Conservation (phyloP, 1,140 invertebrate genomes). For the Plectrocnemia conspersa region DNA sequence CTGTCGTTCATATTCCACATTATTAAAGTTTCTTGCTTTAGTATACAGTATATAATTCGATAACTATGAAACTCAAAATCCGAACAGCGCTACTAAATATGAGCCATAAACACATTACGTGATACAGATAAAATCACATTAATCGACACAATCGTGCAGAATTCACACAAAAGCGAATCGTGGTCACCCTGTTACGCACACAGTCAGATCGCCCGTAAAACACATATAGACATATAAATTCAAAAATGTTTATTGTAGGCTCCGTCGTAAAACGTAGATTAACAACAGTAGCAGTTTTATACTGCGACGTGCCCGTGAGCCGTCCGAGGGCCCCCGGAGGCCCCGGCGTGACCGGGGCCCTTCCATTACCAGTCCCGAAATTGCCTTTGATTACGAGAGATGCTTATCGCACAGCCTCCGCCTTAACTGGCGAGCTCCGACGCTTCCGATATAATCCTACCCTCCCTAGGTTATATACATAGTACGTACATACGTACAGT, state of each 20-base stretch:
- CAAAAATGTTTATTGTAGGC: constrained; percentile 34
- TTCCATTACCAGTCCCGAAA: constrained; percentile 12
- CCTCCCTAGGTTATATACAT: neutral
- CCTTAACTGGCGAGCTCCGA: neutral
- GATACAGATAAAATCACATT: too few species aligned
- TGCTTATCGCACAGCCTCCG: constrained; percentile 8
- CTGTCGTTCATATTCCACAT: too few species aligned
- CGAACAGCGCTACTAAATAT: too few species aligned
- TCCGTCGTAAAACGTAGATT: constrained; percentile 30
- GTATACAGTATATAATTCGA: too few species aligned
- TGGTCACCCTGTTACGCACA: constrained; percentile 5
- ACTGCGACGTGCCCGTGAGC: constrained; percentile 9
- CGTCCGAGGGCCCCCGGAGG: neutral
- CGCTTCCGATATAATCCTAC: neutral
- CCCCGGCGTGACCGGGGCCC: neutral
- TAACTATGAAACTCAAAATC: too few species aligned
- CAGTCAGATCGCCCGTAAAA: constrained; percentile 12
- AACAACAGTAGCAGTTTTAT: constrained; percentile 30
- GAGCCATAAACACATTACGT: too few species aligned
- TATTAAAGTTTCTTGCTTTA: too few species aligned
- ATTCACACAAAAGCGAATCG: too few species aligned
- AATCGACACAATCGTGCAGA: too few species aligned
- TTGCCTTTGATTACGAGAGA: constrained; percentile 31
- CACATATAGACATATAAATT: constrained; percentile 32
- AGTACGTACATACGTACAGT: neutral